phyloP scores from a whole-genome alignment of 2,113 vertebrate genomes.

The Xenus cinereus region DNA sequence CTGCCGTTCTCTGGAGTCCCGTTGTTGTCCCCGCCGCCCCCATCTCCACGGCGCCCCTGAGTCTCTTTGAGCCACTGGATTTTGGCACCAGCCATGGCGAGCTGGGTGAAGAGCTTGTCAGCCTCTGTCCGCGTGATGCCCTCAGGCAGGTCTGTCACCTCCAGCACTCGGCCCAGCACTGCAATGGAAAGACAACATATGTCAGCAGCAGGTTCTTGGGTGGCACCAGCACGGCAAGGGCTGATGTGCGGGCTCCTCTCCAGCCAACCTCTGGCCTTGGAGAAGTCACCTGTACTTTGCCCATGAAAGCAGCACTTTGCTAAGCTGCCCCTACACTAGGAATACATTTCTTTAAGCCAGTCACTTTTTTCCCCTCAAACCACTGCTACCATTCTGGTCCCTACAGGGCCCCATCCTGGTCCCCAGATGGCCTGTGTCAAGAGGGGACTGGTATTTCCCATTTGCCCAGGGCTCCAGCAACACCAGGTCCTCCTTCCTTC shows the following conservation, averaged over 20 bases:
- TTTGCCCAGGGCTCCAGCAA: not conserved
- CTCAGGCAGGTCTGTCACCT: slow-evolving; percentile 96
- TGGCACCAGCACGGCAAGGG: not conserved
- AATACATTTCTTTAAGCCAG: rapidly evolving
- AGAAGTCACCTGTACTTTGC: not conserved
- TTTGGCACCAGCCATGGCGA: slow-evolving; percentile 95
- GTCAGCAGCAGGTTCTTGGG: not conserved
- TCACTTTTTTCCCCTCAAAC: not conserved
- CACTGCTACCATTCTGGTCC: not conserved
- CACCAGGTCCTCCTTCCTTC: not conserved
- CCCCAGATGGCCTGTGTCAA: too few species aligned
- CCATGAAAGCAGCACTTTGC: not conserved
- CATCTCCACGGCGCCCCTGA: slow-evolving; percentile 75
- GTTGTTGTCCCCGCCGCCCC: slow-evolving; percentile 65
- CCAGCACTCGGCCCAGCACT: slow-evolving; percentile 94
- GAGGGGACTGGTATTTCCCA: not conserved
- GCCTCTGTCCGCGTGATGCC: slow-evolving; percentile 94
- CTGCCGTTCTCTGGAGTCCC: slow-evolving; percentile 79
- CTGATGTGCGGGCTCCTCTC: not conserved
- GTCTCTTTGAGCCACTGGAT: slow-evolving; percentile 98
- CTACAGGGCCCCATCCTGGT: too few species aligned
- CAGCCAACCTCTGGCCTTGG: not conserved
- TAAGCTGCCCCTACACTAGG: not conserved
- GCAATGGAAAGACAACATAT: not conserved
- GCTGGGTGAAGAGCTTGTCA: slow-evolving; percentile 96